A percentile compares a stretch with the other conserved stretches of the same genome.
Conservation (phyloP, 2,888 invertebrate species). For the Pachymerium ferrugineum region DNA sequence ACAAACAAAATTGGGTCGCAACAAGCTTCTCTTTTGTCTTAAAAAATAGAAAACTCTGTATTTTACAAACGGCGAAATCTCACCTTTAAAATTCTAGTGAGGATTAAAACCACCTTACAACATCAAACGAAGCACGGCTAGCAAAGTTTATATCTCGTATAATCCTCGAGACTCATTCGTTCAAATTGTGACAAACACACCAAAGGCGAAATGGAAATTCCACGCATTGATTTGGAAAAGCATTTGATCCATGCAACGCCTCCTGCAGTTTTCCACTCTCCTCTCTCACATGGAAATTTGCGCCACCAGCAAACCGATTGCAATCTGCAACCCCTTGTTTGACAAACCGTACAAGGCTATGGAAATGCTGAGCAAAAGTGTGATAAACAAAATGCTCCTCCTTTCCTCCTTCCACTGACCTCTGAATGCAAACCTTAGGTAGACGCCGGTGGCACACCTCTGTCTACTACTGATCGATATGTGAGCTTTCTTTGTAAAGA, state of each 20-base stretch:
- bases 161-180: neutral
- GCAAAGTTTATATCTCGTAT: neutral
- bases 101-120: neutral
- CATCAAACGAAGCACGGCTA: neutral
- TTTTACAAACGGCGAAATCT: neutral
- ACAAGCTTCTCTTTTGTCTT: too few relatives aligned
- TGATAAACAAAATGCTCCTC: neutral
- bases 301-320: neutral
- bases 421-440: neutral
- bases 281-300: neutral
- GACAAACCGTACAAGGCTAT: conserved; percentile 5
- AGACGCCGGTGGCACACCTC: neutral
- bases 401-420: neutral
- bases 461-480: neutral
- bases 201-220: conserved; percentile 4
- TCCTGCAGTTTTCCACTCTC: conserved; percentile 15
- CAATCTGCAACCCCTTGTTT: conserved; percentile 10
- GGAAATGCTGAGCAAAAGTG: neutral
- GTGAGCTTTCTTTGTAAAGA: neutral
- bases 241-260: conserved; percentile 11
- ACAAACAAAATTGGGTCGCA: neutral
- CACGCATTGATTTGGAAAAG: conserved; percentile 11
- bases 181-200: conserved; percentile 14
- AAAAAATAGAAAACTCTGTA: neutral
- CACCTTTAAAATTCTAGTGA: neutral